Base-by-base conservation (phyloP, 2,888 invertebrate species). In the Cataglyphis livida region DNA sequence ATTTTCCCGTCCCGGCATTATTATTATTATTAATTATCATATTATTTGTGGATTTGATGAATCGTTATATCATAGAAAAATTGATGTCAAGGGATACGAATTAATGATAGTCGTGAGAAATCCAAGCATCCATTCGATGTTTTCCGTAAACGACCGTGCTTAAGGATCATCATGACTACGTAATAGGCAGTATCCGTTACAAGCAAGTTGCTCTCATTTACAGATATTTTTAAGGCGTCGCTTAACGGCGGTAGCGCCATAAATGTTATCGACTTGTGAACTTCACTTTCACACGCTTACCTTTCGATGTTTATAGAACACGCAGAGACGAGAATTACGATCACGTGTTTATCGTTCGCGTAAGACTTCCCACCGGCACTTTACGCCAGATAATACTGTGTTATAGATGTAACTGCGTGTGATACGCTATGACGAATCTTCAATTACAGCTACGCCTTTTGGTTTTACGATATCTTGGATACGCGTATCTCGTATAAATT, bases 201-300 rank as follows among this genome's bases (percentile, higher is more conserved):
- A 57, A 25, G 51, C 32, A 18, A n/a, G 83, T n/a, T 51, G 61
- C 74, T 64, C 79, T 82, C 76, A 85, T 86, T 87, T 81, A 74
- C 87, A 78, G 79, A 82, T 32, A 57, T 51, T 51, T 81, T 81
- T 62, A 86, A 85, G 64, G 54, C 65, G 35, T 78, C 64, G 84
- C 71, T 86, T 48, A 76, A 64, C 65, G 32, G 57, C 76, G 28
- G 41, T 68, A 28, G 21, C 28, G 76, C 44, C 79, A 64, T 87
- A 87, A 87, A 85, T 70, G 74, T 87, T 87, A 85, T 86, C 71
- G 65, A 59, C 35, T 38, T 59, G 87, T 85, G 85, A 87, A 87
- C 68, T 79, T 59, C 54, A 64, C 76, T 85, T 65, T 65, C 65
- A 44, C 61, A 70, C 41, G 66, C 54, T 59, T 66, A 25, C 48